phyloP scores from a whole-genome alignment of 2,113 vertebrate species.

The Glareola pratincola region DNA sequence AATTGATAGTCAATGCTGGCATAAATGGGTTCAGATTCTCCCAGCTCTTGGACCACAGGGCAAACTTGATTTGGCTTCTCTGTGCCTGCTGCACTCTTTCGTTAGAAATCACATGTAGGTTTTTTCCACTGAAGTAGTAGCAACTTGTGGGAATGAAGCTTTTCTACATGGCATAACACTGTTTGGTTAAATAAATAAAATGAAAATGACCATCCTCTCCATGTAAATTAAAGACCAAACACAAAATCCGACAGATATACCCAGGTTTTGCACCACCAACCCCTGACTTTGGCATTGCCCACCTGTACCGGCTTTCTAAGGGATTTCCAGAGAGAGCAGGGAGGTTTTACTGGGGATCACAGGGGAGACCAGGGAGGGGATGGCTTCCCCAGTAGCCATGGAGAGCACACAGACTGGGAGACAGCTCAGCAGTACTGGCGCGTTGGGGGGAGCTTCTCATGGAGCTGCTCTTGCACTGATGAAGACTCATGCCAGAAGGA shows the following conservation, averaged over 20 bases:
- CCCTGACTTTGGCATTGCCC: not conserved
- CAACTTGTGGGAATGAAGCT: not conserved
- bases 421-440: accelerated
- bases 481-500: not conserved
- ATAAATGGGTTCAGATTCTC: not conserved
- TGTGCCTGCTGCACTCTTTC: not conserved
- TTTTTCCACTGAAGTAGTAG: not conserved
- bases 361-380: not conserved
- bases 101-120: not conserved
- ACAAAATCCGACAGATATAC: not conserved
- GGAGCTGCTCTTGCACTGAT: not conserved
- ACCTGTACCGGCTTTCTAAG: not conserved
- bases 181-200: not conserved
- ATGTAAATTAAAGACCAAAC: not conserved
- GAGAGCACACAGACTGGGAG: not conserved
- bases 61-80: not conserved
- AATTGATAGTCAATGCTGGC: not conserved
- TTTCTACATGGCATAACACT: not conserved
- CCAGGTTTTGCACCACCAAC: not conserved
- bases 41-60: not conserved
- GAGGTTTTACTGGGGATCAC: not conserved
- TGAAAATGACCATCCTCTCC: not conserved
- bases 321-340: not conserved
- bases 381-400: not conserved
- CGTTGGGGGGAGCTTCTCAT: not conserved